Percentiles rank a stretch among this genome's conserved stretches.
These are phyloP conservation scores for Chiloscyllium plagiosum DNA, from an alignment of 2,113 vertebrate species.

Conservation along the genomic window DNA sequence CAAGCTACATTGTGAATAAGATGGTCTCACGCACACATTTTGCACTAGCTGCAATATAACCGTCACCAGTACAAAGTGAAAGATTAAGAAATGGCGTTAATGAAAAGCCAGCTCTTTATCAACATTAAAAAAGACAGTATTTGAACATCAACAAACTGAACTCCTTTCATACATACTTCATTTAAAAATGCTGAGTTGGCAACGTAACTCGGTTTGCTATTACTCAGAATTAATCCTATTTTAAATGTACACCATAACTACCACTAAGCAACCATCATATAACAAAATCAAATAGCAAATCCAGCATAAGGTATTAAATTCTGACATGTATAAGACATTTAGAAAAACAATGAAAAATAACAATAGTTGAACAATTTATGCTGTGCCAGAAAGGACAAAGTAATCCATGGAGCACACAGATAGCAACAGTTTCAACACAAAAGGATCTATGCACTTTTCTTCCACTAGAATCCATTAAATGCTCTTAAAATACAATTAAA, in stretches of 20 bases:
- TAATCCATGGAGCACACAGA: neutral
- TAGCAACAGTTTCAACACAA: slow-evolving; percentile 46
- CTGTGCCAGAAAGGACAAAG: neutral
- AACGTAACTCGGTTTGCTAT: neutral
- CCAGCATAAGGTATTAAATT: neutral
- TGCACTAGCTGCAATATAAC: neutral
- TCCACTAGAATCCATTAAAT: slow-evolving; percentile 44
- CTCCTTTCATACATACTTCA: neutral
- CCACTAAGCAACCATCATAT: neutral
- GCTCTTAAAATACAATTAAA: slow-evolving; percentile 83
- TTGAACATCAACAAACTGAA: neutral
- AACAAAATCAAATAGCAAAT: slow-evolving; percentile 8
- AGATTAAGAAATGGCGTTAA: neutral
- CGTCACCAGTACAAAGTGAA: neutral
- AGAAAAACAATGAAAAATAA: slow-evolving; percentile 1
- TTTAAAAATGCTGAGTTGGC: neutral
- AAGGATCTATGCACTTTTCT: slow-evolving; percentile 43
- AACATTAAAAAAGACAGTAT: neutral
- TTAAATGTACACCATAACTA: neutral
- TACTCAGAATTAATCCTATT: neutral
- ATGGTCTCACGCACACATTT: neutral
- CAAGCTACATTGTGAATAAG: neutral
- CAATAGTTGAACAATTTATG: neutral
- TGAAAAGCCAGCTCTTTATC: neutral
- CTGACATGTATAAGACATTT: neutral